phyloP scores from a whole-genome alignment of 2,113 vertebrate genomes.

The Pycnonotus jocosus region DNA sequence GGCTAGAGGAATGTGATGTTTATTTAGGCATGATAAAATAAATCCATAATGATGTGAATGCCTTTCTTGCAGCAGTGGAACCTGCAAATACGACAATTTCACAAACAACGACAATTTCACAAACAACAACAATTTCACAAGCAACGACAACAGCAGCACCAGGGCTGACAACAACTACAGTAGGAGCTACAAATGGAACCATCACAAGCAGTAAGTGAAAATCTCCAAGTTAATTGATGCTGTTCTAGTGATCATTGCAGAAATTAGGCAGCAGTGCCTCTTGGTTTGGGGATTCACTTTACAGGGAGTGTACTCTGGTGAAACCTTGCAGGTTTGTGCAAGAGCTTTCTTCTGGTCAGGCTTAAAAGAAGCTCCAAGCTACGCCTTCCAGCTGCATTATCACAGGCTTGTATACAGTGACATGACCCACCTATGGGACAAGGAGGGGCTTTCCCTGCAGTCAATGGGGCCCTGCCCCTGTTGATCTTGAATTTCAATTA shows the following conservation, averaged over 20 bases:
- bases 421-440: neutral
- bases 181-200: neutral
- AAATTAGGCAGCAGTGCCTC: neutral
- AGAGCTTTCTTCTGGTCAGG: neutral
- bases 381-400: fast-evolving
- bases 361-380: neutral
- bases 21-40: neutral
- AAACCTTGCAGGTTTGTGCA: neutral
- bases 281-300: neutral
- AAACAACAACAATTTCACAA: neutral
- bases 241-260: neutral
- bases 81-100: fast-evolving
- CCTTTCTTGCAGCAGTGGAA: neutral
- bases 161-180: neutral
- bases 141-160: fast-evolving
- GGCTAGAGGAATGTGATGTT: neutral
- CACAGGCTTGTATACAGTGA: neutral
- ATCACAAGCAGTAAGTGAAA: neutral
- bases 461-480: neutral
- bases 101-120: fast-evolving
- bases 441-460: neutral
- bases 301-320: neutral
- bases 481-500: neutral
- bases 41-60: neutral
- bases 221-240: neutral